Evolutionary conservation across 1,140 invertebrate species (phyloP).

Genomic region (Theocolax elegans): DNA sequence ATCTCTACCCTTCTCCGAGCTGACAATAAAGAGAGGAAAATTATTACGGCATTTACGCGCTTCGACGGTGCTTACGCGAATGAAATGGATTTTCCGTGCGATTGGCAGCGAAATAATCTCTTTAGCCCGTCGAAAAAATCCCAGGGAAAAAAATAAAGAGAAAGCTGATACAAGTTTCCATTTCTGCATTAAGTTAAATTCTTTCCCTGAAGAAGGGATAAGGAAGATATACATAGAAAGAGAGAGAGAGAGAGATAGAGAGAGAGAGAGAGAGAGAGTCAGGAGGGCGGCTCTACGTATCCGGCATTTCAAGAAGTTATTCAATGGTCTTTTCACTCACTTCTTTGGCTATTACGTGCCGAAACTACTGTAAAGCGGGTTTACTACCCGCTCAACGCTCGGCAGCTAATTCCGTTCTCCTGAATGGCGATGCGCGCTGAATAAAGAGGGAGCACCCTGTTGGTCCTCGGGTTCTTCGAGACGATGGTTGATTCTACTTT

Average conservation of each 20-base stretch:
- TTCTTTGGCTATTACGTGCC: constrained; percentile 37
- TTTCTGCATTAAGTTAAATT: constrained; percentile 34
- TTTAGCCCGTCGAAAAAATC: constrained; percentile 9
- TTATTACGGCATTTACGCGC: neutral
- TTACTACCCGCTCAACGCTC: constrained; percentile 2
- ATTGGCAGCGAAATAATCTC: constrained; percentile 6
- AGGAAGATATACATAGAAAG: too few relatives aligned
- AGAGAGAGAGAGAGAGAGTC: neutral
- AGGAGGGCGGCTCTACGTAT: constrained; percentile 1
- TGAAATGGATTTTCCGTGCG: neutral
- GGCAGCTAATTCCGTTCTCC: constrained; percentile 18
- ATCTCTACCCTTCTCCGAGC: neutral
- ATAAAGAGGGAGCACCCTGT: constrained; percentile 8
- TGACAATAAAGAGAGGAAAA: neutral
- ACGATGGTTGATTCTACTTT: too few relatives aligned
- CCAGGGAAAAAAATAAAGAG: neutral
- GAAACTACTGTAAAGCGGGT: constrained; percentile 31
- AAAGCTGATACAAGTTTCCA: constrained; percentile 29
- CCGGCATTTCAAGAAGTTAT: constrained; percentile 34
- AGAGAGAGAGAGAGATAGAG: too few relatives aligned
- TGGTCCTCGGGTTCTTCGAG: too few relatives aligned
- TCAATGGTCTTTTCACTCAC: constrained; percentile 38
- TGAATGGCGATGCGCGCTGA: constrained; percentile 26
- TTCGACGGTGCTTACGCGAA: neutral
- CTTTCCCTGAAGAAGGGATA: neutral